Percentiles rank a stretch among this genome's conserved stretches.
These are phyloP conservation scores for Megalonaias nervosa DNA, from an alignment of 1,140 invertebrate species.

Conservation along the genomic window DNA sequence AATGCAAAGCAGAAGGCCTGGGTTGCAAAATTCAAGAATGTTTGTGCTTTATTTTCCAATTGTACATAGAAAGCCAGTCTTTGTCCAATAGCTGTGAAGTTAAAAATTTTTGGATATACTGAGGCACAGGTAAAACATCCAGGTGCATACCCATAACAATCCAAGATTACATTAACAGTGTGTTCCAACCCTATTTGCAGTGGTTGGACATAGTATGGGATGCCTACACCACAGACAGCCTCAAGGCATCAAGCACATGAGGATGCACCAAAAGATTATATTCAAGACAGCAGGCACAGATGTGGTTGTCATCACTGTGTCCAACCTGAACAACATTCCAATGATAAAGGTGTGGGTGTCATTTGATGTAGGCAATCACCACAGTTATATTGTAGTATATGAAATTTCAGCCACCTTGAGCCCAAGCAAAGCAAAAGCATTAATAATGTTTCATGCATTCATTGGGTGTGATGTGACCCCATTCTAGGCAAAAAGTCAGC, in stretches of 20 bases:
- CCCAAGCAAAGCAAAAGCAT: neutral
- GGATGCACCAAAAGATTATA: neutral
- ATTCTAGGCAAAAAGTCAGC: conserved; percentile 1
- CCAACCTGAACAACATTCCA: neutral
- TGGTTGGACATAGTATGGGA: too few relatives aligned
- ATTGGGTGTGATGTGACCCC: neutral
- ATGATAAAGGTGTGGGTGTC: neutral
- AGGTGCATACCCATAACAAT: too few relatives aligned
- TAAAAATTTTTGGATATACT: too few relatives aligned
- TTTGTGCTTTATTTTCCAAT: too few relatives aligned
- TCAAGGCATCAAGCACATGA: too few relatives aligned
- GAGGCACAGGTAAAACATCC: too few relatives aligned
- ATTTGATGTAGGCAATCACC: neutral
- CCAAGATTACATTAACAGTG: too few relatives aligned
- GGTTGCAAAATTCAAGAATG: neutral
- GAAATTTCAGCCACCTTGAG: neutral
- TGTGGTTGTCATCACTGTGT: neutral
- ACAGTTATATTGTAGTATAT: neutral
- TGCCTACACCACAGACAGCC: too few relatives aligned
- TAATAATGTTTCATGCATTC: conserved; percentile 5
- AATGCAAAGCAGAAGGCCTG: too few relatives aligned
- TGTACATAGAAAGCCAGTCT: too few relatives aligned
- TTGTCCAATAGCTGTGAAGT: too few relatives aligned
- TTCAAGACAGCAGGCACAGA: neutral
- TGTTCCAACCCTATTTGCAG: too few relatives aligned